These are phyloP conservation scores for Ciconia boyciana DNA, from an alignment of 2,113 vertebrate species.

Conservation along the genomic window DNA sequence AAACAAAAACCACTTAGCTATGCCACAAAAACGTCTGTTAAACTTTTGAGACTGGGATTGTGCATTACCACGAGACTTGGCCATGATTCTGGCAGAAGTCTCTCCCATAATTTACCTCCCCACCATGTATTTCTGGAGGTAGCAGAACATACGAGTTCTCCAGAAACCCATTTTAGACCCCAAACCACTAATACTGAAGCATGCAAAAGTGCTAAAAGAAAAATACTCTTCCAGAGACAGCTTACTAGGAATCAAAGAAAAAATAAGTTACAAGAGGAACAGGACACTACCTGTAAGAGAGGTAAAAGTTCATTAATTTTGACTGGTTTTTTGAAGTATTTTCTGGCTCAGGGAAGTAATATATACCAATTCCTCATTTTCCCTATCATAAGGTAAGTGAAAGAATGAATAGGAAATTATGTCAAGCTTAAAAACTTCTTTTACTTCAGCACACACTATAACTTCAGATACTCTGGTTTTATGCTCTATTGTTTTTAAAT, in stretches of 20 bases:
- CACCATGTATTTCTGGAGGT: background rate
- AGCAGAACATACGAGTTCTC: background rate
- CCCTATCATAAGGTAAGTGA: background rate
- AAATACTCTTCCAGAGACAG: background rate
- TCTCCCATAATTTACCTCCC: background rate
- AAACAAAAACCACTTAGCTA: background rate
- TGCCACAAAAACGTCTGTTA: background rate
- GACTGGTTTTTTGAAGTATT: background rate
- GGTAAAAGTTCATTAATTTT: background rate
- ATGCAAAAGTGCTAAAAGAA: background rate
- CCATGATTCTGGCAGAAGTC: background rate
- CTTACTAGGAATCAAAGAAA: background rate
- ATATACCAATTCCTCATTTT: background rate
- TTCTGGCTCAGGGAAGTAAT: background rate
- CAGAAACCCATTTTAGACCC: background rate
- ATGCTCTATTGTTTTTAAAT: slow-evolving; percentile 15
- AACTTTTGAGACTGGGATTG: background rate
- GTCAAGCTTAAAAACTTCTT: slow-evolving; percentile 20
- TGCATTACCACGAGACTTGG: background rate
- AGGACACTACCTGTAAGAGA: background rate
- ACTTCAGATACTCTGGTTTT: background rate
- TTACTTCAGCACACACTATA: background rate
- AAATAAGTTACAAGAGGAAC: background rate
- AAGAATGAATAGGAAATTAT: slow-evolving; percentile 18
- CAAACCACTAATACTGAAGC: background rate